phyloP scores from a whole-genome alignment of 1,140 invertebrate genomes.

The Homalodisca vitripennis region DNA sequence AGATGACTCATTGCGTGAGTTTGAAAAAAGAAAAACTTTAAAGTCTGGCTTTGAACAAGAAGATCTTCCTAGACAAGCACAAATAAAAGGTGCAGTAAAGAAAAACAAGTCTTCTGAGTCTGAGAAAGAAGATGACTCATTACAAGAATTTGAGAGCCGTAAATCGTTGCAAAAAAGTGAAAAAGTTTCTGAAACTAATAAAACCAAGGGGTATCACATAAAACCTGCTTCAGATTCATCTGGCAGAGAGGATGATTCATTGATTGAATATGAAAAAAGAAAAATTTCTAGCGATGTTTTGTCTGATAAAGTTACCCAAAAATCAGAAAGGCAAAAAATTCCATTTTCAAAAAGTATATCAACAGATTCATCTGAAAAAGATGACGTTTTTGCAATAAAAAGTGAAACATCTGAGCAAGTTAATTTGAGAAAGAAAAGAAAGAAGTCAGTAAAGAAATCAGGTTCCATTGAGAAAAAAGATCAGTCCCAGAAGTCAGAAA shows the following conservation, averaged over 20 bases:
- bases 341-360: slow-evolving; percentile 21
- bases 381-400: slow-evolving; percentile 24
- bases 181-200: slow-evolving; percentile 7
- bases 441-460: slow-evolving; percentile 22
- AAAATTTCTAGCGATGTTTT: slow-evolving; percentile 24
- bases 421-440: slow-evolving; percentile 30
- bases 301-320: not conserved
- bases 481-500: slow-evolving; percentile 19
- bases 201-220: not conserved
- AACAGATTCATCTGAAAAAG: slow-evolving; percentile 31
- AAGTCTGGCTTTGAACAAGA: not conserved
- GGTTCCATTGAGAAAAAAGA: slow-evolving; percentile 25
- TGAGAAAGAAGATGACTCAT: slow-evolving; percentile 40
- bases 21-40: slow-evolving; percentile 38
- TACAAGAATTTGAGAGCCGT: slow-evolving; percentile 37
- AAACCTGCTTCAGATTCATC: slow-evolving; percentile 32
- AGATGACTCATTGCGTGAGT: slow-evolving; percentile 42
- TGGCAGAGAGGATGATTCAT: slow-evolving; percentile 36
- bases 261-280: slow-evolving; percentile 36
- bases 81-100: slow-evolving; percentile 20
- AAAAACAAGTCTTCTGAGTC: slow-evolving; percentile 35
- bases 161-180: slow-evolving; percentile 30
- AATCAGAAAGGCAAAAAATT: slow-evolving; percentile 6
- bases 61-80: not conserved
- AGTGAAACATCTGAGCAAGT: slow-evolving; percentile 23